A percentile compares a stretch with the other conserved stretches of the same genome.
Evolutionary conservation across 35 echinoderm and acorn worm genomes (phyloP).

Genomic region (Hemicentrotus pulcherrimus): DNA sequence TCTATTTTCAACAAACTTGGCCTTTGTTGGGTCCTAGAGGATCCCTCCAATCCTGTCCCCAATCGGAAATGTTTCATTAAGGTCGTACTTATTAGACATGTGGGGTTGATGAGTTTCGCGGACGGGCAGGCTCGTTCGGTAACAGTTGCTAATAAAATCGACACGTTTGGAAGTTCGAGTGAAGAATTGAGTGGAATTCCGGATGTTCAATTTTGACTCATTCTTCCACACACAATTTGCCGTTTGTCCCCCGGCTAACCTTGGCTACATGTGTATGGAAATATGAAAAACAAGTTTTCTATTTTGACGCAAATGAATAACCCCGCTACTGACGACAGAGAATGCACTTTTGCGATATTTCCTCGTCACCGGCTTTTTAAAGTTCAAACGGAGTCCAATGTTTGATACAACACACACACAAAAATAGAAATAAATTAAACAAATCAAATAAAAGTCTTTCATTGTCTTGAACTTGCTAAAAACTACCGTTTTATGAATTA

Average conservation of each 20-base stretch:
- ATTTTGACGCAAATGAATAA: not conserved
- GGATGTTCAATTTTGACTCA: not conserved
- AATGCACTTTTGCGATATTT: not conserved
- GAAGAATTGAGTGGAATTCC: not conserved
- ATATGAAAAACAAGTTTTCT: slow-evolving; percentile 15
- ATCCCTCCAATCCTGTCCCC: not conserved
- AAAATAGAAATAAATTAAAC: no score
- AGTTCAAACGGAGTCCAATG: not conserved
- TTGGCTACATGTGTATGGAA: slow-evolving; percentile 2
- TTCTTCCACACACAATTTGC: not conserved
- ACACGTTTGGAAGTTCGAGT: slow-evolving; percentile 8
- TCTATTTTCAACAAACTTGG: slow-evolving; percentile 29
- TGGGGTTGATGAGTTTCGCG: slow-evolving; percentile 31
- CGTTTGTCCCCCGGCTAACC: not conserved
- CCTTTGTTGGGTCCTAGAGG: slow-evolving; percentile 21
- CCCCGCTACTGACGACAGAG: not conserved
- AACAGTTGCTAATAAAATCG: slow-evolving; percentile 4
- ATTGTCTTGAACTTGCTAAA: no score
- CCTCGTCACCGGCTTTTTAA: not conserved
- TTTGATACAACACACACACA: no score
- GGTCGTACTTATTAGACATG: slow-evolving; percentile 20
- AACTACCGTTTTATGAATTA: no score
- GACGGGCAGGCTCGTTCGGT: not conserved
- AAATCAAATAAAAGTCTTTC: no score
- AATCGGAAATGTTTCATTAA: slow-evolving; percentile 55